Conservation (phyloP, 30 jellyfish, hydroid and myxozoan species). For the Aurelia sp. region DNA sequence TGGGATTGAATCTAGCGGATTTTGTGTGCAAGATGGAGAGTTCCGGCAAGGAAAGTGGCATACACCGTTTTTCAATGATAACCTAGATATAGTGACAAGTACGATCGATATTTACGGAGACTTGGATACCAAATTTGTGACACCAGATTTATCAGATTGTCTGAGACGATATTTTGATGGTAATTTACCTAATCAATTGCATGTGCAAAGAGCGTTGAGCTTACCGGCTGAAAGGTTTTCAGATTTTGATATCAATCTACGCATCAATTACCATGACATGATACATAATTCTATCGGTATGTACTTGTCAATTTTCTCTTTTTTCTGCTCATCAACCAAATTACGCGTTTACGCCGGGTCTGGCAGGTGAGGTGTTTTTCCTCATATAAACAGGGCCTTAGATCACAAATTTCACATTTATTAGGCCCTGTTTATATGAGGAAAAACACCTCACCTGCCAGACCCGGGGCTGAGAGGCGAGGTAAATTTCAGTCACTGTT, state of each 20-base stretch:
- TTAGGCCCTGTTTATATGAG: too few species aligned
- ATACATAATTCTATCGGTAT: conserved; percentile 87
- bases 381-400: too few species aligned
- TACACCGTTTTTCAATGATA: conserved; percentile 90
- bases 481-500: too few species aligned
- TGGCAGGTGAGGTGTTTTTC: too few species aligned
- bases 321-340: too few species aligned
- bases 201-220: conserved; percentile 62
- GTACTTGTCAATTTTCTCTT: not conserved
- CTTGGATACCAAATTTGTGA: conserved; percentile 31
- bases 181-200: conserved; percentile 45
- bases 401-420: too few species aligned
- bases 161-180: conserved; percentile 83
- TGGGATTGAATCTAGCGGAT: conserved; percentile 69
- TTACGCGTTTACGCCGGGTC: too few species aligned
- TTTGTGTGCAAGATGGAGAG: conserved; percentile 82
- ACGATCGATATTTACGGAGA: conserved; percentile 72
- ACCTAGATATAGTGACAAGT: conserved; percentile 73
- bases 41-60: conserved; percentile 86
- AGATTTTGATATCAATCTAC: conserved; percentile 83
- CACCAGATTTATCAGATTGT: conserved; percentile 84
- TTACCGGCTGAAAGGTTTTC: conserved; percentile 60
- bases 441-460: too few species aligned
- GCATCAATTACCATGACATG: conserved; percentile 85
- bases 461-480: too few species aligned